Conservation (phyloP, 2,113 vertebrate genomes). For the Mesitornis unicolor region DNA sequence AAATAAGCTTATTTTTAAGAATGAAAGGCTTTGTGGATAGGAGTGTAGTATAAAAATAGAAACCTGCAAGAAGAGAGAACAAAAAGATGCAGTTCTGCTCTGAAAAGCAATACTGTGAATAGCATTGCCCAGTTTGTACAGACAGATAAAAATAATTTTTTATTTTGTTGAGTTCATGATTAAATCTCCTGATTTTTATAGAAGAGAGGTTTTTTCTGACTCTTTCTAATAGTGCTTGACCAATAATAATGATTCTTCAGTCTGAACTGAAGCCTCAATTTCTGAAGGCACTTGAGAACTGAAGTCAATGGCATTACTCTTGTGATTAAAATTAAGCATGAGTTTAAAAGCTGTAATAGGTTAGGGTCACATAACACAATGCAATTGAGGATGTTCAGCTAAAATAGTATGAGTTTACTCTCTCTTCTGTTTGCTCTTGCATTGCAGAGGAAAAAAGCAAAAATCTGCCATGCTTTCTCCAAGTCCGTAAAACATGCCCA, state of each 20-base stretch:
- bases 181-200: background rate
- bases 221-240: background rate
- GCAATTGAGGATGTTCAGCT: background rate
- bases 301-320: background rate
- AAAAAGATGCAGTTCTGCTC: background rate
- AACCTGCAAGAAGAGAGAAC: background rate
- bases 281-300: background rate
- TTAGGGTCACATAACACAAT: background rate
- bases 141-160: background rate
- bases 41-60: slow-evolving; percentile 6
- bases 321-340: background rate
- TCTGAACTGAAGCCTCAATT: background rate
- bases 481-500: background rate
- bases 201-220: background rate
- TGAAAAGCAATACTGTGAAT: background rate
- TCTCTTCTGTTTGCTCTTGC: background rate
- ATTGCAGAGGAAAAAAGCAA: background rate
- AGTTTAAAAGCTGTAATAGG: background rate
- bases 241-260: background rate
- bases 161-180: background rate
- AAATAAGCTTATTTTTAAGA: background rate
- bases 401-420: background rate
- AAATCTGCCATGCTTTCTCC: background rate
- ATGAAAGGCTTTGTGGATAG: background rate
- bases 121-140: background rate